These are phyloP conservation scores for Clarias gariepinus DNA, from an alignment of 2,113 vertebrate species.

Conservation along the genomic window DNA sequence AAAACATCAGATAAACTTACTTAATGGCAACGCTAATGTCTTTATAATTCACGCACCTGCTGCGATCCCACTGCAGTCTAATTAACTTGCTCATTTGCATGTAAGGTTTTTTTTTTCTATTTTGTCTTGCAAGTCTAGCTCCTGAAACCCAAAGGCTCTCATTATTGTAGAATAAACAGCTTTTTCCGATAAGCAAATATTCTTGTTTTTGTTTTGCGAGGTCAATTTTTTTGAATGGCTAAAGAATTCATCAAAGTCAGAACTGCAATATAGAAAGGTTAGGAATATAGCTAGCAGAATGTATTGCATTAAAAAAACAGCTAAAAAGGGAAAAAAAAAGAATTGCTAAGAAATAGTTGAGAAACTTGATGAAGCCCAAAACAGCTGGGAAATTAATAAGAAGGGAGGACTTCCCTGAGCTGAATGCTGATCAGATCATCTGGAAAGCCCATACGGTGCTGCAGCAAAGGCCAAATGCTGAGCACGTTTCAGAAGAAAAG, in stretches of 20 bases:
- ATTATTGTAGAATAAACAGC: not conserved
- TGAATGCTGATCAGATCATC: slow-evolving; percentile 32
- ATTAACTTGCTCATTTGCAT: slow-evolving; percentile 17
- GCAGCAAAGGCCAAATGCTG: not conserved
- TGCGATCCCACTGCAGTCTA: not conserved
- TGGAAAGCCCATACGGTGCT: slow-evolving; percentile 20
- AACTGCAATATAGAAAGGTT: not conserved
- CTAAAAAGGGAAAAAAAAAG: not conserved
- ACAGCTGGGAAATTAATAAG: slow-evolving; percentile 20
- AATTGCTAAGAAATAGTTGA: not conserved
- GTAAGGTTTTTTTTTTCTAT: not conserved
- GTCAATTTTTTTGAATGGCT: not conserved
- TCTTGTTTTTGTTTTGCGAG: not conserved
- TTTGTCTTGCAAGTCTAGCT: not conserved
- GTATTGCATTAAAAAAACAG: not conserved
- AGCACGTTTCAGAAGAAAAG: slow-evolving; percentile 1
- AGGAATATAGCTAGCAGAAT: not conserved
- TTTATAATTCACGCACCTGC: not conserved
- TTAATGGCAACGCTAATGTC: slow-evolving; percentile 11
- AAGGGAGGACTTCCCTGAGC: not conserved
- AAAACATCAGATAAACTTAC: not conserved
- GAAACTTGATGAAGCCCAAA: not conserved
- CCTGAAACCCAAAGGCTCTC: not conserved
- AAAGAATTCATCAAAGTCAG: not conserved
- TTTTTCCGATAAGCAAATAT: not conserved